Conservation (phyloP, 23 tunicate genomes). For the Botrylloides violaceus region DNA sequence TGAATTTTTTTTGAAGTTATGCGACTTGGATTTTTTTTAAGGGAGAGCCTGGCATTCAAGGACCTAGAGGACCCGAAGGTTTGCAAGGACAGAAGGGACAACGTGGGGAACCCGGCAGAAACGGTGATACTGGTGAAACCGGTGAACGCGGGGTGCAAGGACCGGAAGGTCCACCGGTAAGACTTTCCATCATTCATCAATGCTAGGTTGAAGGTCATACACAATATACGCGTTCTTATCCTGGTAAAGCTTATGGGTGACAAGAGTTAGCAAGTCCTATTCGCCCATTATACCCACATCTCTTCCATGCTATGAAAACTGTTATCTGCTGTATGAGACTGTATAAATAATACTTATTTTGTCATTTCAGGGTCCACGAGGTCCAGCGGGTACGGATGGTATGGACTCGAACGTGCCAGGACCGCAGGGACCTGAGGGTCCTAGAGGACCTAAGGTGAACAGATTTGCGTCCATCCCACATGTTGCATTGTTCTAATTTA, state of each 20-base stretch:
- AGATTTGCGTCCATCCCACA: too few species aligned
- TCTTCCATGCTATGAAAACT: too few species aligned
- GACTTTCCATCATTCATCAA: too few species aligned
- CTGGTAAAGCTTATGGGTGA: too few species aligned
- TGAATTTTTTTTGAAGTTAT: too few species aligned
- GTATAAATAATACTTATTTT: too few species aligned
- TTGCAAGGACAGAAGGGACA: slow-evolving; percentile 15
- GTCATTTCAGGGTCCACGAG: slow-evolving; percentile 51
- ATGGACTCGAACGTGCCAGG: slow-evolving; percentile 64
- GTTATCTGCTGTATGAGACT: too few species aligned
- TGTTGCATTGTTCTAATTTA: neutral
- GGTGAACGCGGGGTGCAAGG: slow-evolving; percentile 54
- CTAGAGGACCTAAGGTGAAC: slow-evolving; percentile 44
- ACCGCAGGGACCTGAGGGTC: slow-evolving; percentile 43
- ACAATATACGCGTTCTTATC: too few species aligned
- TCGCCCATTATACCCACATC: too few species aligned
- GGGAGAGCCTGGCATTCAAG: slow-evolving; percentile 17
- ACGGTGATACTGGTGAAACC: slow-evolving; percentile 32
- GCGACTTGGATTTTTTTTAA: neutral
- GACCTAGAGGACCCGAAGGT: slow-evolving; percentile 44
- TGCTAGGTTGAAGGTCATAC: too few species aligned
- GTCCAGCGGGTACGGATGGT: slow-evolving; percentile 33
- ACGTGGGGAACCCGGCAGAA: slow-evolving; percentile 36
- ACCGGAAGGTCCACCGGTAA: slow-evolving; percentile 65
- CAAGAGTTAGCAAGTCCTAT: too few species aligned